Conservation (phyloP, 2,888 invertebrate genomes). For the Lochmaea capreae region DNA sequence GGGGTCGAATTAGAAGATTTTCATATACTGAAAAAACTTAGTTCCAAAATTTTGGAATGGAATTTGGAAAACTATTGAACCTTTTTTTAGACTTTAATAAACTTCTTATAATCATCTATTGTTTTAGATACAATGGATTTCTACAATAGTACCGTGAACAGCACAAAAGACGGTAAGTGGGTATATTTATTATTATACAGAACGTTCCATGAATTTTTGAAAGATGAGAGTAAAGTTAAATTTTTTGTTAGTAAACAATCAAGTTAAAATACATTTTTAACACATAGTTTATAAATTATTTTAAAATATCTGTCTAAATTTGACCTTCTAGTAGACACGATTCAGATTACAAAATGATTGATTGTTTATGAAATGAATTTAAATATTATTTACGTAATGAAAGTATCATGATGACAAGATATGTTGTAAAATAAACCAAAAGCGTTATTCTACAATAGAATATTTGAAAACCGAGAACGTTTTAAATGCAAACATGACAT, state of each 20-base stretch:
- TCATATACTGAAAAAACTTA: no score
- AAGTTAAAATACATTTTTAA: no score
- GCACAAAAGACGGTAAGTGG: constrained; percentile 5
- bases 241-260: no score
- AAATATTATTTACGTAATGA: background rate
- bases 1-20: no score
- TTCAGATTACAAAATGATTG: background rate
- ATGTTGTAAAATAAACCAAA: background rate
- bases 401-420: background rate
- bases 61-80: no score
- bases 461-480: background rate
- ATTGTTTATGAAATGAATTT: background rate
- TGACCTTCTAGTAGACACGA: background rate
- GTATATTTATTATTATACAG: background rate
- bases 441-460: background rate
- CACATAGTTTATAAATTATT: background rate
- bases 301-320: background rate
- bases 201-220: no score
- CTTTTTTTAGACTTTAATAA: no score
- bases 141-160: constrained; percentile 3
- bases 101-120: background rate
- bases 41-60: no score
- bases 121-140: constrained; percentile 16
- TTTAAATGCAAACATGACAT: no score
- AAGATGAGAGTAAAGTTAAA: no score